Base-by-base conservation (phyloP, 2,113 vertebrate genomes). In the Leptosomus discolor region DNA sequence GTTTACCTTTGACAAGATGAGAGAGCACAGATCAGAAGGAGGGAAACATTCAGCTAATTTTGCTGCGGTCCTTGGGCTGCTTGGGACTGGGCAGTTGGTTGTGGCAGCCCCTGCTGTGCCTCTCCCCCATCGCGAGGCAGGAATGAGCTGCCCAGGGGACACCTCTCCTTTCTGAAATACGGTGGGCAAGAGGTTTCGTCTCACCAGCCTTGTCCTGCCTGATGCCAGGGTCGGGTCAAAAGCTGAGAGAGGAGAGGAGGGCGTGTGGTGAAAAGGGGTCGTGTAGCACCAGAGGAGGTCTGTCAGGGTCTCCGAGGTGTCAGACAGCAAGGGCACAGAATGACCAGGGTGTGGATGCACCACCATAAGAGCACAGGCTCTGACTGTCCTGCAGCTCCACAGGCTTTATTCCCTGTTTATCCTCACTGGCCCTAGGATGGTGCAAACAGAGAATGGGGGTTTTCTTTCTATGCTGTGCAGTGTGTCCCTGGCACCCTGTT, bases 291-390 rank as follows among this genome's bases (percentile, higher is more conserved):
- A 17, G 54, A 34, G 34, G 30, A 68, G 37, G 29, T n/a, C 37
- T 53, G 16, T 60, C 29, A 24, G 54, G 63, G 39, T 32, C n/a
- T 54, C 30, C 1, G 2, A 51, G 37, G 27, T 29, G 15, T 45
- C 53, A 64, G 20, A 48, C 30, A 24, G 21, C 0, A 8, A 64
- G 60, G 43, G 20, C 41, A 5, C 1, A 1, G 30, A 20, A 57
- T 57, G 41, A 8, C 51, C 1, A 0, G 65, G 43, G 43, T 57
- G 43, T 43, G 58, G 58, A 57, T 5, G 0, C 29, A 16, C 29
- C 20, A 39, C 7, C 4, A 2, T 5, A 19, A 54, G 19, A 41
- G n/a, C 57, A 29, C 54, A 51, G 58, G 36, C 43, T 75, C 53
- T 57, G 37, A 6, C 22, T 34, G 53, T 41, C 54, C 54, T 76